phyloP scores from a whole-genome alignment of 2,113 vertebrate species.

The Drymodes brunneopygia region DNA sequence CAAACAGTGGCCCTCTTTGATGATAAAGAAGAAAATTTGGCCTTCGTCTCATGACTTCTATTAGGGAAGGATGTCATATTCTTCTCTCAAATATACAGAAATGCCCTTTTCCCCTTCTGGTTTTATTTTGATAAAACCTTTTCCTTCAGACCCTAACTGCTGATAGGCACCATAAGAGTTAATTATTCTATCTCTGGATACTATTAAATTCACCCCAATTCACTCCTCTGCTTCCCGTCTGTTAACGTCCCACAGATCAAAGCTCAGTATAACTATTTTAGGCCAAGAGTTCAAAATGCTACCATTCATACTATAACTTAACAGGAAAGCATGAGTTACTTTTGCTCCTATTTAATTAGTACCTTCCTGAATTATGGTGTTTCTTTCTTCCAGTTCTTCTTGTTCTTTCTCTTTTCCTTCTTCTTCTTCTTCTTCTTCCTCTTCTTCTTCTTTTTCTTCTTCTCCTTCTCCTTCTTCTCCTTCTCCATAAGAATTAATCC shows the following conservation, averaged over 20 bases:
- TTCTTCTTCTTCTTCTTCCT: background rate
- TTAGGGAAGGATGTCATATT: background rate
- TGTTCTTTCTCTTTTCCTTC: background rate
- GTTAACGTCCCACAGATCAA: constrained; percentile 7
- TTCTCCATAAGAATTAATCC: background rate
- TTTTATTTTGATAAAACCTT: background rate
- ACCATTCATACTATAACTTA: background rate
- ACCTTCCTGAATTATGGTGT: background rate
- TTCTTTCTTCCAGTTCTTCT: too few species aligned
- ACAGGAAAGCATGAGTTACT: background rate
- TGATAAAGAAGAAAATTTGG: background rate
- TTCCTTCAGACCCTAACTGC: background rate
- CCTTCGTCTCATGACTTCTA: background rate
- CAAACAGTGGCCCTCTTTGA: background rate
- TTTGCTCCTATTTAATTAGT: constrained; percentile 8
- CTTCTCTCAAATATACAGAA: background rate
- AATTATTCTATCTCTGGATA: constrained; percentile 51
- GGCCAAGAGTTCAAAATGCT: constrained; percentile 43
- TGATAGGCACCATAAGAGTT: constrained; percentile 17
- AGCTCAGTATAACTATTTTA: constrained; percentile 35
- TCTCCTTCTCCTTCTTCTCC: background rate
- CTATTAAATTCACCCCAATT: constrained; percentile 51
- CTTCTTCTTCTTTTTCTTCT: background rate
- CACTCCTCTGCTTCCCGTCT: constrained; percentile 38
- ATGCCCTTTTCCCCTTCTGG: background rate